These are phyloP conservation scores for Toxostoma redivivum DNA, from an alignment of 2,113 vertebrate species.

Conservation along the genomic window DNA sequence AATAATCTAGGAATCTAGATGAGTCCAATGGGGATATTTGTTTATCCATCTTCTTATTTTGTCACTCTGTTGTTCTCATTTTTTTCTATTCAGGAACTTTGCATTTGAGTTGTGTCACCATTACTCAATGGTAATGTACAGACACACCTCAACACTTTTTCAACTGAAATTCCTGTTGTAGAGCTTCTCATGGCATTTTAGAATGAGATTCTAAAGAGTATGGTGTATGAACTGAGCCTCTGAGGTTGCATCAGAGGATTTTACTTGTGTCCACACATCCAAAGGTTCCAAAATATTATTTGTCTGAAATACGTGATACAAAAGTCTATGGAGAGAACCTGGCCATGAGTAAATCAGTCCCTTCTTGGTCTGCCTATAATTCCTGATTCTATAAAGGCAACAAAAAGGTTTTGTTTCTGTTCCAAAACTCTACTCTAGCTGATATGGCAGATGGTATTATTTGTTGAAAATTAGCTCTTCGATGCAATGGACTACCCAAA, in stretches of 20 bases:
- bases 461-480: background rate
- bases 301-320: background rate
- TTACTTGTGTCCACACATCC: background rate
- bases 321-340: background rate
- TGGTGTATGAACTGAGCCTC: background rate
- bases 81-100: background rate
- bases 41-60: background rate
- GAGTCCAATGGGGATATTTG: background rate
- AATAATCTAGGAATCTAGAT: background rate
- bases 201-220: background rate
- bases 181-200: background rate
- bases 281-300: background rate
- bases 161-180: background rate
- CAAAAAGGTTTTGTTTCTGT: background rate
- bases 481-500: background rate
- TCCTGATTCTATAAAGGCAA: background rate
- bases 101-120: background rate
- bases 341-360: background rate
- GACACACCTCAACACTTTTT: background rate
- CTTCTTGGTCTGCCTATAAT: background rate
- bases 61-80: background rate
- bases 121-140: fast-evolving
- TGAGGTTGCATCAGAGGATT: background rate
- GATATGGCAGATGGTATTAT: background rate
- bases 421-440: background rate